Conservation (phyloP, 2,113 vertebrate species). For the Heterotilapia buettikoferi region DNA sequence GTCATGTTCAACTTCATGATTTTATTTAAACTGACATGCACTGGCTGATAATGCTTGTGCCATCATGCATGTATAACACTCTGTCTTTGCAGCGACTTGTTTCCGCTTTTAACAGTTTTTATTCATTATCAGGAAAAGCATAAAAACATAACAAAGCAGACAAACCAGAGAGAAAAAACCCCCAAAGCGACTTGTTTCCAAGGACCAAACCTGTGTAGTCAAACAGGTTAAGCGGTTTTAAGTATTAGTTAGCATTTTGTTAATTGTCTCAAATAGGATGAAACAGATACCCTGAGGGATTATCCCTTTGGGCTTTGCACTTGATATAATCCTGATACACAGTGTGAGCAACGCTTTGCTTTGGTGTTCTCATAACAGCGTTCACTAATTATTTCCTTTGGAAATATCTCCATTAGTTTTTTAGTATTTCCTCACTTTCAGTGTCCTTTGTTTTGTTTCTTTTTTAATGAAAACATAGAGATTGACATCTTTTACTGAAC, state of each 20-base stretch:
- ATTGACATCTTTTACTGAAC: background rate
- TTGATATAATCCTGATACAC: constrained; percentile 7
- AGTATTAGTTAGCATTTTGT: background rate
- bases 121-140: too few relatives aligned
- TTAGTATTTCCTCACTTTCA: background rate
- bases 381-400: background rate
- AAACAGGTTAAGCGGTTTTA: background rate
- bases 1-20: background rate
- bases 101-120: background rate
- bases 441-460: background rate
- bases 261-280: constrained; percentile 26
- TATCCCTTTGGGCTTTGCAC: constrained; percentile 13
- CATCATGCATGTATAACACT: background rate
- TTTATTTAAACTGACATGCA: background rate
- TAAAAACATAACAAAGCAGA: too few relatives aligned
- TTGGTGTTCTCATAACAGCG: background rate
- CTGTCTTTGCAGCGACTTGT: background rate
- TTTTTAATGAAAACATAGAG: background rate
- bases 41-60: background rate
- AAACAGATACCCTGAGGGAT: constrained; percentile 8
- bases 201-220: background rate
- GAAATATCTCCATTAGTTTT: background rate
- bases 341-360: background rate
- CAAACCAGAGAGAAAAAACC: too few relatives aligned
- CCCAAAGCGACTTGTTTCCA: background rate